Conservation (phyloP, 2,797 vertebrate genomes). For the Thripadectes ignobilis region DNA sequence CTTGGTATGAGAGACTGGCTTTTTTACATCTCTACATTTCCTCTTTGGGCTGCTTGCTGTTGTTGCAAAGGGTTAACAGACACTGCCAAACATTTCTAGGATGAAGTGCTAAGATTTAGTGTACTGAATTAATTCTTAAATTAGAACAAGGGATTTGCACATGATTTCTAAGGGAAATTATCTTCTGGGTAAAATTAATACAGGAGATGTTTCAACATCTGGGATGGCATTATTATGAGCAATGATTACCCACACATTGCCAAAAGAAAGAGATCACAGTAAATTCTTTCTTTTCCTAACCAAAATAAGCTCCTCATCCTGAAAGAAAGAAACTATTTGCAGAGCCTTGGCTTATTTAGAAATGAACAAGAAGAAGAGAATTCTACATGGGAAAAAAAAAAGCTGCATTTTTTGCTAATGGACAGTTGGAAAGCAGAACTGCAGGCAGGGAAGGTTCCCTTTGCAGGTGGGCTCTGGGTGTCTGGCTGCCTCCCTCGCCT, state of each 20-base stretch:
- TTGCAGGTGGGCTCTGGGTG: background rate
- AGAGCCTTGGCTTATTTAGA: background rate
- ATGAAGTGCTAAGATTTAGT: slow-evolving; percentile 65
- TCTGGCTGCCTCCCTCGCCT: background rate
- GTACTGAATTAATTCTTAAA: slow-evolving; percentile 66
- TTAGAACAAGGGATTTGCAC: slow-evolving; percentile 68
- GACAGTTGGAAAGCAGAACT: background rate
- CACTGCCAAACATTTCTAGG: slow-evolving; percentile 49
- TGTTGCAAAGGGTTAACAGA: slow-evolving; percentile 53
- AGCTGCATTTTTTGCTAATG: background rate
- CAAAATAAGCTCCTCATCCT: slow-evolving; percentile 5
- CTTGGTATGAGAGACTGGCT: background rate
- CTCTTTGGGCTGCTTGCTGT: background rate
- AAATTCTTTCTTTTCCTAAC: slow-evolving; percentile 29
- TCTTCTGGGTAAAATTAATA: slow-evolving; percentile 72
- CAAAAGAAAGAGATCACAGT: slow-evolving; percentile 47
- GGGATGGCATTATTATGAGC: slow-evolving; percentile 63
- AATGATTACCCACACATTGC: slow-evolving; percentile 49
- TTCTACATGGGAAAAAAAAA: background rate
- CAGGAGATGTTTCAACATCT: slow-evolving; percentile 66
- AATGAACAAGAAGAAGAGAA: background rate
- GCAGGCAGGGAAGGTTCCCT: background rate
- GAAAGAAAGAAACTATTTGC: slow-evolving; percentile 25
- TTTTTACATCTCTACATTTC: background rate
- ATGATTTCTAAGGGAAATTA: slow-evolving; percentile 70